Conservation (phyloP, 1,140 invertebrate genomes). For the Scaptomyza pallida region DNA sequence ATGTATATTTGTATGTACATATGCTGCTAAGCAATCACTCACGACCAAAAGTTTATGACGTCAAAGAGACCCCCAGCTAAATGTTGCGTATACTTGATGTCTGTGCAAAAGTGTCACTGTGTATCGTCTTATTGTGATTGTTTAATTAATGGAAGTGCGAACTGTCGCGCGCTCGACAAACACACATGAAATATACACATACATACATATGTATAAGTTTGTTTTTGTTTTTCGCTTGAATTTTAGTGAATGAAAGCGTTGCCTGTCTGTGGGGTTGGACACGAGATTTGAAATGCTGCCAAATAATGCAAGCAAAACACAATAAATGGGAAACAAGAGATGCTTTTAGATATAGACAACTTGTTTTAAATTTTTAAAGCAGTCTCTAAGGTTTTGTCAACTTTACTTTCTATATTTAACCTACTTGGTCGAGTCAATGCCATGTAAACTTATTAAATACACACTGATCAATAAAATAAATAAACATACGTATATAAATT, state of each 20-base stretch:
- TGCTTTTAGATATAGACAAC: not conserved
- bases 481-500: not conserved
- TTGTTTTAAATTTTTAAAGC: not conserved
- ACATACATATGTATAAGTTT: slow-evolving; percentile 40
- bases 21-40: slow-evolving; percentile 23
- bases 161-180: slow-evolving; percentile 35
- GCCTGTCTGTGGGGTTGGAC: slow-evolving; percentile 7
- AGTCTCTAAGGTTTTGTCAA: too few species aligned
- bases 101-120: slow-evolving; percentile 19
- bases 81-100: slow-evolving; percentile 46
- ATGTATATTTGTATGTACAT: slow-evolving; percentile 6
- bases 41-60: slow-evolving; percentile 29
- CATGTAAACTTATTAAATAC: too few species aligned
- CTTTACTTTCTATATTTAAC: too few species aligned
- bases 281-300: slow-evolving; percentile 1
- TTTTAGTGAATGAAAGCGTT: slow-evolving; percentile 49
- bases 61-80: slow-evolving; percentile 12
- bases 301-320: not conserved
- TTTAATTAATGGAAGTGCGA: slow-evolving; percentile 51
- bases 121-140: slow-evolving; percentile 19
- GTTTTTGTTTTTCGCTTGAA: slow-evolving; percentile 55
- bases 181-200: slow-evolving; percentile 39
- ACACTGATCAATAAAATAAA: too few species aligned
- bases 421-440: too few species aligned
- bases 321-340: not conserved